phyloP scores from a whole-genome alignment of 2,797 vertebrate species.

The Morelia viridis region DNA sequence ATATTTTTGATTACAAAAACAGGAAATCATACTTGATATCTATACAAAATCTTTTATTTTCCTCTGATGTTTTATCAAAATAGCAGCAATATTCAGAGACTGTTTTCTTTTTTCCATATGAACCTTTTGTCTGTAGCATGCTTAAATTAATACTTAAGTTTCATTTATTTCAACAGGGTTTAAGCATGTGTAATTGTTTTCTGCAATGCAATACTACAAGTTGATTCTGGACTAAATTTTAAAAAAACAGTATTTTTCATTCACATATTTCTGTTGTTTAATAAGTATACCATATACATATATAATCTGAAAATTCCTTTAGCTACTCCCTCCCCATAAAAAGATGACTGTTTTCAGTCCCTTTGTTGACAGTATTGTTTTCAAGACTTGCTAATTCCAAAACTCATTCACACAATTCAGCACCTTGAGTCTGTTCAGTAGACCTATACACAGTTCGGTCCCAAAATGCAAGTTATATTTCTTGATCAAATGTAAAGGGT shows the following conservation, averaged over 20 bases:
- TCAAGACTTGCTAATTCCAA: neutral
- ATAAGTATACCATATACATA: conserved; percentile 43
- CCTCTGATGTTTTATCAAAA: neutral
- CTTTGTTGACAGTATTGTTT: neutral
- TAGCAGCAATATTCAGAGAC: neutral
- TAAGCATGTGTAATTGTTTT: neutral
- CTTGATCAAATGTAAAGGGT: conserved; percentile 39
- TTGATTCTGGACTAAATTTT: neutral
- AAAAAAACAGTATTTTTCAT: neutral
- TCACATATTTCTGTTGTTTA: conserved; percentile 32
- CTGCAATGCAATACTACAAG: neutral
- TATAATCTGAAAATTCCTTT: conserved; percentile 43
- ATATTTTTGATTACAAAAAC: neutral
- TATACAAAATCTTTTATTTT: neutral
- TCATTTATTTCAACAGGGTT: neutral
- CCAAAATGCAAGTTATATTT: conserved; percentile 13
- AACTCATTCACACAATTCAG: neutral
- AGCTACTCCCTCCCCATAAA: neutral
- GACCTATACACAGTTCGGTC: neutral
- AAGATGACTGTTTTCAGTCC: neutral
- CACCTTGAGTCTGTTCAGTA: neutral
- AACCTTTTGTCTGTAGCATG: neutral
- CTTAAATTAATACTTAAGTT: neutral
- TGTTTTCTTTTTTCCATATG: neutral
- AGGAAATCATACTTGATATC: neutral